Evolutionary conservation across 1,140 invertebrate genomes (phyloP), one percentile per base, ranked within the genome.

Genomic region (Drosophila sulfurigaster): DNA sequence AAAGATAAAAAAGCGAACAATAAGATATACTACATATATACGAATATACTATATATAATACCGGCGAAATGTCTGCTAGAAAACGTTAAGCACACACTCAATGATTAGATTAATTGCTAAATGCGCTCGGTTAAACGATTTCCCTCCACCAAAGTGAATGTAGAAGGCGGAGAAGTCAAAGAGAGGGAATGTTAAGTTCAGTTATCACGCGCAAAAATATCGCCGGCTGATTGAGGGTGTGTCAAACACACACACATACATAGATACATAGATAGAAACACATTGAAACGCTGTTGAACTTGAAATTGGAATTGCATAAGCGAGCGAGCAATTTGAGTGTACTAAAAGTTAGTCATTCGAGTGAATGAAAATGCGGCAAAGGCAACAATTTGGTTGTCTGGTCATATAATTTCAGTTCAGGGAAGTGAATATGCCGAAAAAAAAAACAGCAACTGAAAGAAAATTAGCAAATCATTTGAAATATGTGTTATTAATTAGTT

Each of bases 401-500:
- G 20, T 54, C 49, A 10, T 56, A 65, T 65, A 63, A 56, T 60
- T 59, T 59, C 30, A 67, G 52, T 58, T 56, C 20, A 41, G 69
- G 51, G 43, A 62, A 56, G 64, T 69, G 48, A 58, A 68, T 60
- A 68, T 72, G 64, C 56, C 65, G 48, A 76, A 70, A 52, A 58
- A 64, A 32, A 48, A 56, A 38, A 20, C 20, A 20, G 20, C 20
- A 20, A 32, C 7, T 25, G 59, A 38, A 45, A 5, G 66, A 72
- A 65, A 69, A 79, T 71, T 64, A 75, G 70, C 60, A 79, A 87
- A 75, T 64, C 56, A 75, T 80, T 82, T 78, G 70, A 82, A 73
- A 74, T 70, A 86, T 88, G 80, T 80, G 60, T 78, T 78, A 83
- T 78, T 88, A 88, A 88, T 88, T 88, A 81, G 85, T 56, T 71